Base-by-base conservation (phyloP, 2,888 invertebrate species). In the Entomobrya multifasciata region DNA sequence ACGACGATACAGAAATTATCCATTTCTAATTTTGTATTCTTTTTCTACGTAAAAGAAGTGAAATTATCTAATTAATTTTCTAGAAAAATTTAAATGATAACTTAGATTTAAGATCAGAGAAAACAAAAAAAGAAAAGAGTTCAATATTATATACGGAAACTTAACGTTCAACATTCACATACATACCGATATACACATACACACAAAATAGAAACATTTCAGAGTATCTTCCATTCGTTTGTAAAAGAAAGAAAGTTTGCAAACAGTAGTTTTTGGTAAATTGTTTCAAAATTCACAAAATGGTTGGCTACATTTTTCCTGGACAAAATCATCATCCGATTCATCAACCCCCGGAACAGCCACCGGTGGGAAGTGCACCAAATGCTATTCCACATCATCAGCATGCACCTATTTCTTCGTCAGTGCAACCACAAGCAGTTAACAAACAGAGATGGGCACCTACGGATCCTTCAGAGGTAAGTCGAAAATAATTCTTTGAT, bases 251-350 rank as follows among this genome's bases (percentile, higher is more conserved):
- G 4, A 41, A 17, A 47, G 30, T 70, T 47, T 41, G 8, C n/a
- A 25, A 72, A 44, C n/a, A 13, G n/a, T 49, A 52, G 22, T 49
- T 41, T n/a, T n/a, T n/a, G n/a, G n/a, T n/a, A 30, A 22, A 60
- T 65, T 49, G 27, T 57, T n/a, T n/a, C n/a, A 49, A 41, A 20
- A 72, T 57, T 74, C 49, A 79, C n/a, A 60, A 41, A n/a, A 90
- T 90, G 90, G 90, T 90, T 41, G 89, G 89, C 15, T 90, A 90
- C 86, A 87, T 89, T 47, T 90, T 89, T 76, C 89, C 90, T 78
- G 89, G 89, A 86, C 88, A 89, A 85, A 85, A 86, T 80, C 88
- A 88, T 85, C 88, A 80, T 60, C 88, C 81, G 11, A 87, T 83
- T 60, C 89, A 81, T 77, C 86, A 78, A 74, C 88, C 81, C 49